phyloP scores from a whole-genome alignment of 2,113 vertebrate species.

The Passer montanus region DNA sequence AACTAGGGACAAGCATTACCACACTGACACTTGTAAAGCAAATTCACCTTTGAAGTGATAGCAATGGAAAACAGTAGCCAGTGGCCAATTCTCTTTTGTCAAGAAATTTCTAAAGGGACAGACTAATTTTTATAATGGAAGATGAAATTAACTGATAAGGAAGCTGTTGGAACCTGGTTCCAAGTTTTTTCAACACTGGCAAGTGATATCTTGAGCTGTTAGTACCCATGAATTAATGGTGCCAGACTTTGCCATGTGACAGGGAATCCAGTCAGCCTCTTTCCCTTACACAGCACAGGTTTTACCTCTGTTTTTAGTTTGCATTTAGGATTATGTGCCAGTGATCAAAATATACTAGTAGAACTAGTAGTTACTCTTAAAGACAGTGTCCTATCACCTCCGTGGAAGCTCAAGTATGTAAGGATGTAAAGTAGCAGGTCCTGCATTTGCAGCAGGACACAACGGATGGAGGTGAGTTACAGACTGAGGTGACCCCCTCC shows the following conservation, averaged over 20 bases:
- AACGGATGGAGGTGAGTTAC: neutral
- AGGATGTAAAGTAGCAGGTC: neutral
- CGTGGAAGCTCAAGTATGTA: neutral
- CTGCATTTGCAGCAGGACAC: neutral
- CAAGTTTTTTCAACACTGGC: neutral
- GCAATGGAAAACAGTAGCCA: neutral
- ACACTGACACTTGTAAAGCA: neutral
- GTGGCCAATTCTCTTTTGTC: neutral
- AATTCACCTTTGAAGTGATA: neutral
- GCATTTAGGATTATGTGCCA: neutral
- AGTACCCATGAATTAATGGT: neutral
- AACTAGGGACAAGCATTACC: neutral
- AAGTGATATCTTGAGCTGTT: neutral
- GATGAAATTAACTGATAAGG: neutral
- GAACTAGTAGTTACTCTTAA: neutral
- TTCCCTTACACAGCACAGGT: neutral
- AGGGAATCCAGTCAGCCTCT: neutral
- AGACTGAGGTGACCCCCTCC: neutral
- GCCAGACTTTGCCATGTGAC: neutral
- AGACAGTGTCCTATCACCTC: neutral
- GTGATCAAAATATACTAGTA: neutral
- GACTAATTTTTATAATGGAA: neutral
- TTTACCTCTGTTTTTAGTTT: neutral
- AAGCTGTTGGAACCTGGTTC: neutral
- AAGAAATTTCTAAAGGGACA: neutral